These are phyloP conservation scores for Gobio occitaniae DNA, from an alignment of 2,797 vertebrate genomes.

Conservation along the genomic window DNA sequence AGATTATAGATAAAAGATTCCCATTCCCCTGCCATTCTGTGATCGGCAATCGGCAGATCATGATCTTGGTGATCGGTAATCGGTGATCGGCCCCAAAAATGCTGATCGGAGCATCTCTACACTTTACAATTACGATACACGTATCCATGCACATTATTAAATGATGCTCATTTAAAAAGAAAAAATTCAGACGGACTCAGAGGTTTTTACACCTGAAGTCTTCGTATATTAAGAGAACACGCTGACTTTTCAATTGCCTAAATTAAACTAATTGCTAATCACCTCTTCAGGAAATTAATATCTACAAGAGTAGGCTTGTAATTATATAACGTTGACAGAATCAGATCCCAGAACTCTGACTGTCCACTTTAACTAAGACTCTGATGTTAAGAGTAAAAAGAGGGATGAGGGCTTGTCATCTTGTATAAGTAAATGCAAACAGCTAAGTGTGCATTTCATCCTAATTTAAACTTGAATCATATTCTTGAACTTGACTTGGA, in stretches of 20 bases:
- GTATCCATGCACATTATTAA: too few species aligned
- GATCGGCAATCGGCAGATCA: too few species aligned
- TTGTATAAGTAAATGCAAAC: background rate
- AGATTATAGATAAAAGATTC: too few species aligned
- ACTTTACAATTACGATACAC: too few species aligned
- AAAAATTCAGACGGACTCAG: background rate
- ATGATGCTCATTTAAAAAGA: background rate
- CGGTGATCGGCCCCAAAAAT: too few species aligned
- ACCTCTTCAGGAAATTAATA: slow-evolving; percentile 31
- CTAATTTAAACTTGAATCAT: background rate
- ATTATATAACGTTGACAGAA: background rate
- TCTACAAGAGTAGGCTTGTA: slow-evolving; percentile 20
- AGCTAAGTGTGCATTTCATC: background rate
- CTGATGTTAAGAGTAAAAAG: background rate
- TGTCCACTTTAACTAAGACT: background rate
- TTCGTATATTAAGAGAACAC: background rate
- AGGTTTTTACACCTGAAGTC: background rate
- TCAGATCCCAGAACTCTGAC: background rate
- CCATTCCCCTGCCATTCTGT: too few species aligned
- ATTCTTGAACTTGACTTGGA: background rate
- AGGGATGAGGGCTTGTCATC: background rate
- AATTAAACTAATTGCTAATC: slow-evolving; percentile 43
- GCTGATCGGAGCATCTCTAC: too few species aligned
- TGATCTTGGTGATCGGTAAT: too few species aligned
- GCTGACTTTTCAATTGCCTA: slow-evolving; percentile 7